Conservation (phyloP, 2,113 vertebrate species). For the Xenopus laevis region DNA sequence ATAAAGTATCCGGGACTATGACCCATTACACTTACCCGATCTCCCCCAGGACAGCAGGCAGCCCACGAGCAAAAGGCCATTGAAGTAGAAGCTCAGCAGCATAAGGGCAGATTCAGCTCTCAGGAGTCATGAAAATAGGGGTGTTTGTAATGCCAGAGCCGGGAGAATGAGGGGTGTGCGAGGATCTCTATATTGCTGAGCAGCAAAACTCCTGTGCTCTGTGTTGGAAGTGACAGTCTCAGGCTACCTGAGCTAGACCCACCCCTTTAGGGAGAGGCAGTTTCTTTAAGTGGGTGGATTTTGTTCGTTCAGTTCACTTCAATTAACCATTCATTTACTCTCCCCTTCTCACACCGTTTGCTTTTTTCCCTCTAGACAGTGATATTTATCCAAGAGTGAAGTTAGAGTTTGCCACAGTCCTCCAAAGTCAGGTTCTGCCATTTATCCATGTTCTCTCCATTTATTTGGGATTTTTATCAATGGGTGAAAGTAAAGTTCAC, state of each 20-base stretch:
- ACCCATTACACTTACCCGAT: conserved; percentile 62
- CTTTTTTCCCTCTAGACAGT: too few species aligned
- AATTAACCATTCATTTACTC: conserved; percentile 15
- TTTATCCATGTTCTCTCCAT: too few species aligned
- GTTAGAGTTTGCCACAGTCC: too few species aligned
- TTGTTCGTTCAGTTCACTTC: too few species aligned
- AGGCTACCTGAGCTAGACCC: conserved; percentile 52
- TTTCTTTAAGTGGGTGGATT: conserved; percentile 23
- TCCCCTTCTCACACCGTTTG: too few species aligned
- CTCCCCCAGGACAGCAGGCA: conserved; percentile 58
- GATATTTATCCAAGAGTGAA: too few species aligned
- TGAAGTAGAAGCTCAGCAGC: conserved; percentile 9
- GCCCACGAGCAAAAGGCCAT: neutral
- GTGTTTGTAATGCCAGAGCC: conserved; percentile 16
- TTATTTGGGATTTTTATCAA: too few species aligned
- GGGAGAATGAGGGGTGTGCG: conserved; percentile 47
- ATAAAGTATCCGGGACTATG: neutral
- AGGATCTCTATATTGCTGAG: neutral
- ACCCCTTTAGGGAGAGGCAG: conserved; percentile 57
- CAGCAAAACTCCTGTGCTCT: conserved; percentile 33
- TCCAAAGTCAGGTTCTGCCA: too few species aligned
- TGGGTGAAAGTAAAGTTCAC: too few species aligned
- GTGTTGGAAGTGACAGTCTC: conserved; percentile 32
- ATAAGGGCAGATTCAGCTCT: conserved; percentile 2
- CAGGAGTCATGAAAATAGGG: conserved; percentile 27